Percentiles rank a stretch among this genome's conserved stretches.
phyloP scores from a whole-genome alignment of 2,113 vertebrate genomes.

The Tyto alba region DNA sequence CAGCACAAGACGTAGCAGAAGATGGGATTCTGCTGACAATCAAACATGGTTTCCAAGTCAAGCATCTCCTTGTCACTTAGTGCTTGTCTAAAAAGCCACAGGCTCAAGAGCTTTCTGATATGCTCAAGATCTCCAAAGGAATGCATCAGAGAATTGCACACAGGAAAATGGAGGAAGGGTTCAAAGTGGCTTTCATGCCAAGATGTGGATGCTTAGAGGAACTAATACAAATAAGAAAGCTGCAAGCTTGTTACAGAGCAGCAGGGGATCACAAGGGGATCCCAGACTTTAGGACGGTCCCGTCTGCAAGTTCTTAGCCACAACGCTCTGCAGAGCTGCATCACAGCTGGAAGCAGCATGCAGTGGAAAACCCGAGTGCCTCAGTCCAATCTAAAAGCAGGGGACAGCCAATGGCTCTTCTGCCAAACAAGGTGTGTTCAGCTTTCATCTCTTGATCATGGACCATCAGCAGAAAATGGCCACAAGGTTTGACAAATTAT shows the following conservation, averaged over 20 bases:
- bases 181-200: background rate
- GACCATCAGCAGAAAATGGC: background rate
- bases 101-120: conserved; percentile 17
- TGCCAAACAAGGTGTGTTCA: background rate
- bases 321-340: background rate
- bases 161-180: background rate
- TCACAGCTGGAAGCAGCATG: fast-evolving
- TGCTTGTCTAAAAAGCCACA: background rate
- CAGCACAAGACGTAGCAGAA: background rate
- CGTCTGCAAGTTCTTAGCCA: fast-evolving
- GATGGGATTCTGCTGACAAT: background rate
- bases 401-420: background rate
- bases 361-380: background rate
- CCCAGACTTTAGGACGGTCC: background rate
- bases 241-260: background rate
- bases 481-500: background rate
- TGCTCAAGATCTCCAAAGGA: background rate
- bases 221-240: background rate
- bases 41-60: background rate
- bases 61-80: background rate
- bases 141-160: background rate
- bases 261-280: background rate
- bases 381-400: background rate
- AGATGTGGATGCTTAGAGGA: background rate
- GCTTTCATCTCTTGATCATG: background rate